These are phyloP conservation scores for Petrophora chlorosata DNA, from an alignment of 2,888 invertebrate species.

Conservation along the genomic window DNA sequence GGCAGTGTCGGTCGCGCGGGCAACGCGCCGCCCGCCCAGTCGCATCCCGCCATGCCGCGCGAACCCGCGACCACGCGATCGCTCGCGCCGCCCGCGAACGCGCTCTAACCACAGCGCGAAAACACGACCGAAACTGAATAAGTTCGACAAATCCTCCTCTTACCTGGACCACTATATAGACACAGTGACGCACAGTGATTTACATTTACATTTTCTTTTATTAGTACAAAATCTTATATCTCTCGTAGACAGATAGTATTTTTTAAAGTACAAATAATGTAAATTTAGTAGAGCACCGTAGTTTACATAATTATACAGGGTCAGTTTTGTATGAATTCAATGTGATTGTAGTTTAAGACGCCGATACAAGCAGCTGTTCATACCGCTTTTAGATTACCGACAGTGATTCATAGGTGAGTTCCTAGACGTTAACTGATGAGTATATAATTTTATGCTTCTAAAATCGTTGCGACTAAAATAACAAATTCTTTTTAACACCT, in stretches of 20 bases:
- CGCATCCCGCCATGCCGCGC: constrained; percentile 50
- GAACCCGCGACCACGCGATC: constrained; percentile 43
- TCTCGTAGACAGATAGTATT: constrained; percentile 72
- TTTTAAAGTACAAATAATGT: constrained; percentile 81
- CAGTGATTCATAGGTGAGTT: constrained; percentile 75
- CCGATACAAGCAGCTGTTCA: constrained; percentile 72
- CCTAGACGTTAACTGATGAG: constrained; percentile 21
- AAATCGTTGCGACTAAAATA: constrained; percentile 20
- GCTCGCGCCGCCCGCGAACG: constrained; percentile 56
- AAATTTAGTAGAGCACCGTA: constrained; percentile 68
- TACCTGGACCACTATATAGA: constrained; percentile 84
- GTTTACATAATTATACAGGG: constrained; percentile 82
- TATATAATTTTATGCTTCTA: constrained; percentile 39
- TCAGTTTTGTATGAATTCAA: constrained; percentile 84
- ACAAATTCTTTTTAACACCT: constrained; percentile 25
- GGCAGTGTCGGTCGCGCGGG: constrained; percentile 63
- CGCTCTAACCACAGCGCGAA: constrained; percentile 64
- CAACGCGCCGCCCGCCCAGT: constrained; percentile 46
- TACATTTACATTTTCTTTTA: constrained; percentile 55
- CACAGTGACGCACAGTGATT: constrained; percentile 62
- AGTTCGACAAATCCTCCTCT: constrained; percentile 82
- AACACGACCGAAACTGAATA: constrained; percentile 79
- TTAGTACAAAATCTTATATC: constrained; percentile 81
- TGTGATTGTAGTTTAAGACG: constrained; percentile 83
- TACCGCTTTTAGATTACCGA: constrained; percentile 70